Evolutionary conservation across 2,113 vertebrate genomes (phyloP).

Genomic region (Camelus dromedarius): DNA sequence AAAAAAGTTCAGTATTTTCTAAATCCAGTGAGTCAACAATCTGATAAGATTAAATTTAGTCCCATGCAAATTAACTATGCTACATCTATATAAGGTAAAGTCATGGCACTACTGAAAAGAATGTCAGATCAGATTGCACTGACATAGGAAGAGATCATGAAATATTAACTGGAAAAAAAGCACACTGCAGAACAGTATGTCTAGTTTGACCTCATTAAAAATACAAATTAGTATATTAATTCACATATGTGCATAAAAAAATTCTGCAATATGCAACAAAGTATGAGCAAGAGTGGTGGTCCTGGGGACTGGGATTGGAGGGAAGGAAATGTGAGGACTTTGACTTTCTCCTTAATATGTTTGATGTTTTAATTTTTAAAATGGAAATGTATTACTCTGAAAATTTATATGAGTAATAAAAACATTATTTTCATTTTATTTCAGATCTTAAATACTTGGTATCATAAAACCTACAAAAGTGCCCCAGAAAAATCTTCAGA

Average conservation of each 20-base stretch:
- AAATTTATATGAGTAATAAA: constrained; percentile 29
- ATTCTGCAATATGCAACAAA: constrained; percentile 25
- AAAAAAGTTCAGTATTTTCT: constrained; percentile 28
- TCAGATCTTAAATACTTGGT: constrained; percentile 14
- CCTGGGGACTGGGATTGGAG: not conserved
- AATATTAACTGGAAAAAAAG: constrained; percentile 51
- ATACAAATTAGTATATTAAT: constrained; percentile 60
- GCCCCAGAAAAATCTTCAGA: not conserved
- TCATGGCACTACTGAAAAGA: not conserved
- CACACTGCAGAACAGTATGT: not conserved
- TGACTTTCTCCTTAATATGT: not conserved
- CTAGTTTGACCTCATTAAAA: constrained; percentile 62
- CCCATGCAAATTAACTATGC: not conserved
- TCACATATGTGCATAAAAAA: not conserved
- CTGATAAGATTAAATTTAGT: constrained; percentile 7
- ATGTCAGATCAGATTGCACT: not conserved
- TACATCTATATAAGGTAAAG: not conserved
- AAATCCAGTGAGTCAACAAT: constrained; percentile 27
- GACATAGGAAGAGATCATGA: not conserved
- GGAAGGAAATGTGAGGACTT: not conserved
- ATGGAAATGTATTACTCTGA: not conserved
- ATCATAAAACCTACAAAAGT: not conserved
- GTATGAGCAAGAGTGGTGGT: not conserved
- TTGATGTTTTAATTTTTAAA: constrained; percentile 32
- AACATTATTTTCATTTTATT: constrained; percentile 27